phyloP scores from a whole-genome alignment of 1,140 invertebrate genomes.

The Zaprionus camerounensis region DNA sequence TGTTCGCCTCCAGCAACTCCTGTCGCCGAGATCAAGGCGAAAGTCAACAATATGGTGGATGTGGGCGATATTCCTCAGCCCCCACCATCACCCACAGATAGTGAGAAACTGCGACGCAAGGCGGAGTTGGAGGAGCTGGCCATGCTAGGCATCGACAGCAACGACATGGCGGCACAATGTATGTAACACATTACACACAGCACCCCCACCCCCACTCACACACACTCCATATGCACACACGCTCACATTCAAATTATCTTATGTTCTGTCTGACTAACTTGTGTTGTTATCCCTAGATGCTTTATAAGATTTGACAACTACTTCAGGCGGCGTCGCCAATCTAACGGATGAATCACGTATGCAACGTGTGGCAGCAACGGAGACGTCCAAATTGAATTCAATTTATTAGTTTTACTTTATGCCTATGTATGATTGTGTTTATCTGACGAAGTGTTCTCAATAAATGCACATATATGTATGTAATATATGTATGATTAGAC shows the following conservation, averaged over 20 bases:
- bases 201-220: not conserved
- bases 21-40: conserved; percentile 16
- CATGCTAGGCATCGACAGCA: conserved; percentile 89
- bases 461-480: conserved; percentile 80
- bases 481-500: conserved; percentile 70
- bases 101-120: conserved; percentile 81
- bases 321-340: conserved; percentile 9
- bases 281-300: conserved; percentile 59
- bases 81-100: conserved; percentile 64
- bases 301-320: conserved; percentile 48
- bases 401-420: conserved; percentile 52
- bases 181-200: conserved; percentile 58
- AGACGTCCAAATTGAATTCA: conserved; percentile 24
- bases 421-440: conserved; percentile 53
- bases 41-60: conserved; percentile 35
- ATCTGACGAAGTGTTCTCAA: conserved; percentile 66
- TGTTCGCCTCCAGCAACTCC: conserved; percentile 28
- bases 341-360: conserved; percentile 2
- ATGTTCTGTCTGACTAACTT: conserved; percentile 12
- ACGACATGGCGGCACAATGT: conserved; percentile 88
- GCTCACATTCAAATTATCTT: not conserved
- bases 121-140: conserved; percentile 88
- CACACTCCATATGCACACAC: conserved; percentile 4
- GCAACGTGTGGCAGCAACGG: not conserved
- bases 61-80: conserved; percentile 72